Evolutionary conservation across 2,113 vertebrate genomes (phyloP).

Genomic region (Amphilophus citrinellus): DNA sequence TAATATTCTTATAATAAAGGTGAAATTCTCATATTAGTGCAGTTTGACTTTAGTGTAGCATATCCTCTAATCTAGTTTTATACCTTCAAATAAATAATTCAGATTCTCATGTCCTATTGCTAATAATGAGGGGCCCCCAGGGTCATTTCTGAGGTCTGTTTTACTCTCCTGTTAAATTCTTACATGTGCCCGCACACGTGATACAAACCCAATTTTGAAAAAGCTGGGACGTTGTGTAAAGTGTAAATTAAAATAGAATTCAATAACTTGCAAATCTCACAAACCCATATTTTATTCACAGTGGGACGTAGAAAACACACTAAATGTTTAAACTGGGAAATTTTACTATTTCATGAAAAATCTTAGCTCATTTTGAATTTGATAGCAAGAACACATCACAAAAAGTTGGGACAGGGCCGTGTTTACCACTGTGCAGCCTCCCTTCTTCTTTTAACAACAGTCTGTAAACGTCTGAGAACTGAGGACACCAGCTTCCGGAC

Average conservation of each 20-base stretch:
- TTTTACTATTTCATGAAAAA: background rate
- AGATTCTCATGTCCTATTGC: background rate
- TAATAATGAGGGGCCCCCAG: no score
- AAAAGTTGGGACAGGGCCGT: accelerated
- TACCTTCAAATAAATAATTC: conserved; percentile 10
- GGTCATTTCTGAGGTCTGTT: background rate
- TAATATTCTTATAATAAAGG: background rate
- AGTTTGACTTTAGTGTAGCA: conserved; percentile 1
- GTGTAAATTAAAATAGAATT: no score
- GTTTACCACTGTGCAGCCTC: no score
- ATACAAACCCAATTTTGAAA: background rate
- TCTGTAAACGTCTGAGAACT: background rate
- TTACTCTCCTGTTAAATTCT: background rate
- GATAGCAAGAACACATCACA: background rate
- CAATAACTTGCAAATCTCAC: background rate
- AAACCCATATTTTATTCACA: background rate
- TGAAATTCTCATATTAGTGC: background rate
- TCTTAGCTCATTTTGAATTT: background rate
- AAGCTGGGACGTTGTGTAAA: background rate
- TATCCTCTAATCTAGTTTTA: background rate
- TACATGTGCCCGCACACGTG: accelerated
- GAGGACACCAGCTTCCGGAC: no score
- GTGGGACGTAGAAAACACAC: background rate
- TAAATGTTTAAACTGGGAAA: background rate
- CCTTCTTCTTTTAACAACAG: background rate